Evolutionary conservation across 2,113 vertebrate species (phyloP).

Genomic region (Bubo scandiacus): DNA sequence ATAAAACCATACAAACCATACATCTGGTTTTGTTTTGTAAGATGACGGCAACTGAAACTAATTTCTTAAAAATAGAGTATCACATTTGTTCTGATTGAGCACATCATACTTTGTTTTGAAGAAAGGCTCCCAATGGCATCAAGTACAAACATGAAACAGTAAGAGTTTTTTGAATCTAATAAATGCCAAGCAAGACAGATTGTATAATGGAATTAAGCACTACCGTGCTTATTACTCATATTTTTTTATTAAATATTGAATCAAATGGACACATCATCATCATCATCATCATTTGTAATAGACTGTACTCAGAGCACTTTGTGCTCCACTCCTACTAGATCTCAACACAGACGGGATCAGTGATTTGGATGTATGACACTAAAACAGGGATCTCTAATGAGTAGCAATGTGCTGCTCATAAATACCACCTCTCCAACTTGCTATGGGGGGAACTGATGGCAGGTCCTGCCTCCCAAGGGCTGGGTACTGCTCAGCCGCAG

Average conservation of each 20-base stretch:
- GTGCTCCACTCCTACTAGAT: neutral
- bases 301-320: neutral
- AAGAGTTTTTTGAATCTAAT: neutral
- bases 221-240: neutral
- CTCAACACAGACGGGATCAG: neutral
- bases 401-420: neutral
- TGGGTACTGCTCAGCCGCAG: neutral
- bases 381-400: neutral
- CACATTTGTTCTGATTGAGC: neutral
- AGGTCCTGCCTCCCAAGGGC: neutral
- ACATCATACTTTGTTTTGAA: neutral
- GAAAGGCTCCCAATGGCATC: neutral
- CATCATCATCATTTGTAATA: neutral
- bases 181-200: neutral
- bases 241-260: neutral
- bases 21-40: neutral
- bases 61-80: neutral
- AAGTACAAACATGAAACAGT: neutral
- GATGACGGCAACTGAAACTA: neutral
- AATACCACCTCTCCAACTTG: neutral
- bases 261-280: neutral
- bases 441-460: accelerated
- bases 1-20: neutral
- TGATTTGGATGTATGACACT: neutral
- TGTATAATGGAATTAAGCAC: neutral